These are phyloP conservation scores for Mylabris phalerata DNA, from an alignment of 1,140 invertebrate genomes.

Conservation along the genomic window DNA sequence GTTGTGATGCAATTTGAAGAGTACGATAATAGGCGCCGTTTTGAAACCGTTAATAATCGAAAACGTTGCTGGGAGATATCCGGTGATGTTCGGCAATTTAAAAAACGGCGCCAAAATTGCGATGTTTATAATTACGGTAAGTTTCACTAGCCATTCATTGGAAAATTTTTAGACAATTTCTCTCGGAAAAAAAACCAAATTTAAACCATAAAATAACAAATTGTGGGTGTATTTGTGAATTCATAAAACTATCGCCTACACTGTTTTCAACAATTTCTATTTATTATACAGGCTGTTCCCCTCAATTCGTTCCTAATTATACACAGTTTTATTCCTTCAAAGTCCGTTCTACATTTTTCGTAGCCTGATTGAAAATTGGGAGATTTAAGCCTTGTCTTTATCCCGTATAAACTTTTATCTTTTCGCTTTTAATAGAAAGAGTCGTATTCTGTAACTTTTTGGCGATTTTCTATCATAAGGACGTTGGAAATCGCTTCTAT, in stretches of 20 bases:
- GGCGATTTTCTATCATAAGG: too few relatives aligned
- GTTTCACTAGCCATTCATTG: not conserved
- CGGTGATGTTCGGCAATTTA: conserved; percentile 14
- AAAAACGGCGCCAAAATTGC: conserved; percentile 29
- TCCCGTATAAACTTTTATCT: too few relatives aligned
- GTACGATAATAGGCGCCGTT: too few relatives aligned
- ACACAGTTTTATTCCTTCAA: too few relatives aligned
- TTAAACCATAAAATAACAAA: not conserved
- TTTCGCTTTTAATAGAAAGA: too few relatives aligned
- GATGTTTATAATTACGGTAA: conserved; percentile 15
- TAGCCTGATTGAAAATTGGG: too few relatives aligned
- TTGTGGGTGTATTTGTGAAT: not conserved
- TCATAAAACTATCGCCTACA: not conserved
- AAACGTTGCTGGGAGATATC: conserved; percentile 22
- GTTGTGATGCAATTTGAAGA: not conserved
- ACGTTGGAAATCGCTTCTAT: too few relatives aligned
- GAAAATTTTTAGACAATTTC: not conserved
- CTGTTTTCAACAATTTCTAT: not conserved
- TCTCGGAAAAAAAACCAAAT: too few relatives aligned
- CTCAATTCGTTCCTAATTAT: not conserved
- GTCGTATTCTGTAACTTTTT: too few relatives aligned
- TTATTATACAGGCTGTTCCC: not conserved
- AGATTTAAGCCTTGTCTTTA: too few relatives aligned
- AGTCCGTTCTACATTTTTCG: too few relatives aligned
- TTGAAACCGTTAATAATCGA: conserved; percentile 8